These are phyloP conservation scores for Myotis yumanensis DNA, from an alignment of 2,113 vertebrate genomes.

Conservation along the genomic window DNA sequence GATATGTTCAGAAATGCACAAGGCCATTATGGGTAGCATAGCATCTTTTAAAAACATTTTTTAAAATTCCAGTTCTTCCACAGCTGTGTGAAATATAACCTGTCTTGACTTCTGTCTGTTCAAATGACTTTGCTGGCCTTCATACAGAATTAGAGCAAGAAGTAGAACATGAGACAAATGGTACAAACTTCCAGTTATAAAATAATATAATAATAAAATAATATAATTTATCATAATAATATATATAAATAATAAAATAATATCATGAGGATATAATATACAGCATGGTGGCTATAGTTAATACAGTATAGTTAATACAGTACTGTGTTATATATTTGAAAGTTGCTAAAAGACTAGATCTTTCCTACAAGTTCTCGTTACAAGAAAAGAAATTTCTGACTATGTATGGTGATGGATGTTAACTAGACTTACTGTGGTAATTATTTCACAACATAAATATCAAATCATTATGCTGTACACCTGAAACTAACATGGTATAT, in stretches of 20 bases:
- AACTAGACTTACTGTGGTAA: neutral
- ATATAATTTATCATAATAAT: neutral
- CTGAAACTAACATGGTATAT: neutral
- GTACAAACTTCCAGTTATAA: neutral
- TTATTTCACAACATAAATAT: neutral
- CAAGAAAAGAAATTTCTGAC: neutral
- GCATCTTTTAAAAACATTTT: neutral
- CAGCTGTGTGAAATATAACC: neutral
- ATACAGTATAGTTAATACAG: neutral
- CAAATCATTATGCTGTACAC: neutral
- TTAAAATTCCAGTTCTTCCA: neutral
- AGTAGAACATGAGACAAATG: neutral
- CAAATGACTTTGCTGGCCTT: slow-evolving; percentile 1
- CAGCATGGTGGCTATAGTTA: neutral
- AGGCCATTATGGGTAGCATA: neutral
- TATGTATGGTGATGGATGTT: neutral
- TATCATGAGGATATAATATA: neutral
- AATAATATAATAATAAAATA: neutral
- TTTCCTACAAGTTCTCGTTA: neutral
- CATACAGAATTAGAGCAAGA: neutral
- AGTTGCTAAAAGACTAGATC: neutral
- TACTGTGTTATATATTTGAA: neutral
- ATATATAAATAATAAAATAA: neutral
- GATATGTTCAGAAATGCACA: neutral
- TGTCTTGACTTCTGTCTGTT: neutral